Conservation (phyloP, 2,797 vertebrate genomes). For the Danio albolineatus region DNA sequence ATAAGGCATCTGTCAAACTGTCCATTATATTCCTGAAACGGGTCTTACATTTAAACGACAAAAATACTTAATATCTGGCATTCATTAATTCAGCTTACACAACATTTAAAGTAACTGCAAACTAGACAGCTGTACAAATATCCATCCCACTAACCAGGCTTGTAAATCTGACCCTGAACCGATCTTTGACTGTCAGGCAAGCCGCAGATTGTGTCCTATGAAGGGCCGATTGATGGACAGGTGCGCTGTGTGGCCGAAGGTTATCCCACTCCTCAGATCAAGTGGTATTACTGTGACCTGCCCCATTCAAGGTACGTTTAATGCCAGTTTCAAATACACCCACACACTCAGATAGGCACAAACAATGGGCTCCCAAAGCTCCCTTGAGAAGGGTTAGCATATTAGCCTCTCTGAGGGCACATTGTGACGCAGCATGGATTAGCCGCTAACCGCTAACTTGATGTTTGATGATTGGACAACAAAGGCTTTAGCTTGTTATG, state of each 20-base stretch:
- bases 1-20: constrained; percentile 2
- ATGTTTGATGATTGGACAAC: constrained; percentile 66
- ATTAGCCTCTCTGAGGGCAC: constrained; percentile 14
- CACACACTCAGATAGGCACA: not conserved
- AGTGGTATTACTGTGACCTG: constrained; percentile 94
- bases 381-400: constrained; percentile 13
- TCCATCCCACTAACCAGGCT: not conserved
- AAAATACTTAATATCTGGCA: not conserved
- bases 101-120: not conserved
- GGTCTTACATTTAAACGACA: not conserved
- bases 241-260: constrained; percentile 92
- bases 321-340: not conserved
- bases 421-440: constrained; percentile 31
- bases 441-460: constrained; percentile 58
- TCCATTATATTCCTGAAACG: not conserved
- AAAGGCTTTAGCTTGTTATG: constrained; percentile 69
- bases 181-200: constrained; percentile 80
- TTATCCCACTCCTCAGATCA: constrained; percentile 91
- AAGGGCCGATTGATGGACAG: constrained; percentile 86
- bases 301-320: constrained; percentile 83
- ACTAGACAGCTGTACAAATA: constrained; percentile 8
- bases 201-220: constrained; percentile 88
- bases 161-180: constrained; percentile 36
- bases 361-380: not conserved
- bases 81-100: not conserved